A percentile compares a stretch with the other conserved stretches of the same genome.
phyloP scores from a whole-genome alignment of 2,797 vertebrate genomes.

The Arvicola amphibius region DNA sequence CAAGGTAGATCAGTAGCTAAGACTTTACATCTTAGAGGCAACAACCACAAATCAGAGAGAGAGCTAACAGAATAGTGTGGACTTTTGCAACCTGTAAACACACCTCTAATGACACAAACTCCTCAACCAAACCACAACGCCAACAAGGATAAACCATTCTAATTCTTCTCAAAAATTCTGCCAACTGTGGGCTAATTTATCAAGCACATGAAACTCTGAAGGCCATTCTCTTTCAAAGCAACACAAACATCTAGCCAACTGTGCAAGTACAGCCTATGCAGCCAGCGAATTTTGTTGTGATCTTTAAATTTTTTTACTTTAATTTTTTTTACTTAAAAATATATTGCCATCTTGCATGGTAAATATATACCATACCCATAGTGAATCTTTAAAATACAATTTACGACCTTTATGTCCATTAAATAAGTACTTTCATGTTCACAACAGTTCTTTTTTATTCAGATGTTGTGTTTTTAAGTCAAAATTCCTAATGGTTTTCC shows the following conservation, averaged over 20 bases:
- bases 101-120: neutral
- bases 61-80: neutral
- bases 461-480: neutral
- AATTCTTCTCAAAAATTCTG: neutral
- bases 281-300: neutral
- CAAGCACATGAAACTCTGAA: neutral
- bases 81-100: neutral
- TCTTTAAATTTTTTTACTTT: neutral
- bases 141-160: no score
- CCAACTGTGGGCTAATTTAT: neutral
- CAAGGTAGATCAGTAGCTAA: neutral
- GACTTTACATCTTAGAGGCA: neutral
- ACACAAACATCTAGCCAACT: neutral
- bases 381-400: neutral
- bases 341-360: neutral
- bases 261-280: neutral
- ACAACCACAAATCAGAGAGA: neutral
- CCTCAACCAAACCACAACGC: neutral
- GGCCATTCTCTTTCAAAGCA: neutral
- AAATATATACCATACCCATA: neutral
- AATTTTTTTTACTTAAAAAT: constrained; percentile 7
- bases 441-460: neutral
- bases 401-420: neutral
- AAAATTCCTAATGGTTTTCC: neutral
- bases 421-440: neutral